Evolutionary conservation across 2,888 invertebrate species (phyloP).

Genomic region (Coelinius sp.): DNA sequence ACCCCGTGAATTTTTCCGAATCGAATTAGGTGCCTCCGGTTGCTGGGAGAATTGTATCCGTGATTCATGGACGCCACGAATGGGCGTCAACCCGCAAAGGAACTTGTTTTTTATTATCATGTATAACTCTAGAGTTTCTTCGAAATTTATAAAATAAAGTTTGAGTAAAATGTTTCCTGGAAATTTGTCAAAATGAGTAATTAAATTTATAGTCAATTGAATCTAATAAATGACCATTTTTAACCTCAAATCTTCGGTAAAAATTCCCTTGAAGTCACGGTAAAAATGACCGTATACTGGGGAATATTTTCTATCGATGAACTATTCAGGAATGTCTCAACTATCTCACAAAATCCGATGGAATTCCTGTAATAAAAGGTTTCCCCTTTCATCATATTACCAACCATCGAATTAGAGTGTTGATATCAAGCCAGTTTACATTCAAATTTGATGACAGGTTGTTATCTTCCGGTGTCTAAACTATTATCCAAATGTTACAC

Average conservation of each 20-base stretch:
- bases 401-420: background rate
- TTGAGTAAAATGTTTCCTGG: too few species aligned
- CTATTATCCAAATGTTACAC: background rate
- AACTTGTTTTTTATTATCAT: too few species aligned
- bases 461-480: background rate
- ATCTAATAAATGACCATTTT: too few species aligned
- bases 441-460: slow-evolving; percentile 10
- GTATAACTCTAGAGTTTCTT: too few species aligned
- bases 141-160: too few species aligned
- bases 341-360: background rate
- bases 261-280: too few species aligned
- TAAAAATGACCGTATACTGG: too few species aligned
- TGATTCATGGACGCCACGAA: background rate
- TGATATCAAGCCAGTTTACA: background rate
- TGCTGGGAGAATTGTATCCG: background rate
- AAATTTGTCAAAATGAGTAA: too few species aligned
- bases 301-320: too few species aligned
- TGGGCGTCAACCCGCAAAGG: background rate
- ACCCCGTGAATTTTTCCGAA: slow-evolving; percentile 16
- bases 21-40: slow-evolving; percentile 13
- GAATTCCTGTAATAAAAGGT: background rate
- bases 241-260: too few species aligned
- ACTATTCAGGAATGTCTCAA: background rate
- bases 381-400: background rate
- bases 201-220: too few species aligned